Conservation (phyloP, 2,888 invertebrate genomes). For the Hyalella azteca region DNA sequence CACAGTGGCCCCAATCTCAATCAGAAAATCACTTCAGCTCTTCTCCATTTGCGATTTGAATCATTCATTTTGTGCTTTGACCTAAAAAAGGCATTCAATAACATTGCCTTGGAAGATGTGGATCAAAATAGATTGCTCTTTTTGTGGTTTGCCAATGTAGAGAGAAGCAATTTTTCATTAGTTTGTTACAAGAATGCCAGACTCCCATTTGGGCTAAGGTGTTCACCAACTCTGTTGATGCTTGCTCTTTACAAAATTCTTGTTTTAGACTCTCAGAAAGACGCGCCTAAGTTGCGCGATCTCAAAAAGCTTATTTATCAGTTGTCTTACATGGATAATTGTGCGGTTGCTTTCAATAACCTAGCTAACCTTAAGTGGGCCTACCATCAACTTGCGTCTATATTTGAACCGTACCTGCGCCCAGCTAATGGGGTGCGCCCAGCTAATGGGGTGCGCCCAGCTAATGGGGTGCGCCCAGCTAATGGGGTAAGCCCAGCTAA, state of each 20-base stretch:
- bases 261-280: neutral
- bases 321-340: slow-evolving; percentile 27
- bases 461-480: neutral
- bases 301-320: neutral
- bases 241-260: slow-evolving; percentile 17
- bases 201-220: slow-evolving; percentile 27
- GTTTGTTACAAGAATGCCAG: slow-evolving; percentile 9
- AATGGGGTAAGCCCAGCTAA: neutral
- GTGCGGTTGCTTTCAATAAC: neutral
- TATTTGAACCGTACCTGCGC: neutral
- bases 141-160: slow-evolving; percentile 17
- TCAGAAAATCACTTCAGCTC: slow-evolving; percentile 14
- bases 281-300: neutral
- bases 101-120: neutral
- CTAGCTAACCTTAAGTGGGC: neutral
- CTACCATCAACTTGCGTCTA: neutral
- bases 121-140: neutral
- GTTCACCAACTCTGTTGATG: slow-evolving; percentile 17
- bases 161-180: neutral
- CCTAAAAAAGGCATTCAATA: neutral
- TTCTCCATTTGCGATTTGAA: neutral
- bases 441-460: too few species aligned
- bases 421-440: neutral
- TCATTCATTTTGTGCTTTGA: neutral
- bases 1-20: neutral